Base-by-base conservation (phyloP, 2,888 invertebrate species). In the Drosophila conformis region DNA sequence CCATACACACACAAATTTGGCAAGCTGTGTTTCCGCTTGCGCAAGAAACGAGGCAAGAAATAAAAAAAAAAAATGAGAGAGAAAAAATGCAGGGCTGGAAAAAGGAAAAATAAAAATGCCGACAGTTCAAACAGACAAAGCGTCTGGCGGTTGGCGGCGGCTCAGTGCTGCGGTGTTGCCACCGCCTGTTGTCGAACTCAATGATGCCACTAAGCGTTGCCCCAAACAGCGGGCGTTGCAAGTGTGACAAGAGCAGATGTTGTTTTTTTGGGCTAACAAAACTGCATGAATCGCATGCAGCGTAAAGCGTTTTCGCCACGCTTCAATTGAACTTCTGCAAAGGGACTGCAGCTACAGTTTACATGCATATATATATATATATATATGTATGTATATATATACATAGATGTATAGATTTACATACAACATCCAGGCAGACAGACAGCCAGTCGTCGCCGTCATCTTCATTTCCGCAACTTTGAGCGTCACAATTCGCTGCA, bases 301-400 rank as follows among this genome's bases (percentile, higher is more conserved):
- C 63, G 78, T 53, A 80, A 87, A 87, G 80, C 90, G 87, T 80
- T 87, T 87, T 90, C 76, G 90, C 69, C 76, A 78, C 88, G 80
- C 88, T 90, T 90, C 80, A 88, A 80, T 86, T 88, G 79, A 69
- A 69, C 31, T 29, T 46, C 25, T 68, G 71, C 73, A 53, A 62
- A 56, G 67, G 68, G 76, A 67, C 53, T 46, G 40, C 40, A 61
- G 38, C 42, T 69, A 68, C 40, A 59, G 8, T 33, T 21, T 4
- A 15, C 21, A 42, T 42, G 6, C 11, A 6, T 11, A 11, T 62
- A 71, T 21, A 51, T 36, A 60, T 11, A 25, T 25, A 48, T 27
- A 27, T 35, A 25, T 25, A 48, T 27, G 25, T 35, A 33, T n/a
- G 36, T 25, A 48, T 21, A 33, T 38, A 33, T 15, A 36, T 27